Percentiles rank a stretch among this genome's conserved stretches.
These are phyloP conservation scores for Lordiphosa stackelbergi DNA, from an alignment of 1,140 invertebrate species.

Conservation along the genomic window DNA sequence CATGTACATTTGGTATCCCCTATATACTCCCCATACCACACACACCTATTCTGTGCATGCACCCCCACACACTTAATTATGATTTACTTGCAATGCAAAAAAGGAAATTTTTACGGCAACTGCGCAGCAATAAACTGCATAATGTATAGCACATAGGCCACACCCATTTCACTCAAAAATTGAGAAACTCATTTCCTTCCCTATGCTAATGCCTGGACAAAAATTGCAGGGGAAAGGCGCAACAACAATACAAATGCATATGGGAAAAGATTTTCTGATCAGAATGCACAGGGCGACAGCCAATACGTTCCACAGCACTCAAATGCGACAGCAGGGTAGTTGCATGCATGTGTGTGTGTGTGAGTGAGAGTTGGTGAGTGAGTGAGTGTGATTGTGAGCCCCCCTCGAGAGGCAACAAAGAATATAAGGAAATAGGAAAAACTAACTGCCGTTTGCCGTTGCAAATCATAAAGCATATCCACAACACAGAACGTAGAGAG, in stretches of 20 bases:
- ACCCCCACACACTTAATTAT: conserved; percentile 28
- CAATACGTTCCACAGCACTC: conserved; percentile 8
- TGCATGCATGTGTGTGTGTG: conserved; percentile 11
- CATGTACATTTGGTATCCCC: no score
- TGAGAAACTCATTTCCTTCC: conserved; percentile 32
- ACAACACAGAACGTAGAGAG: conserved; percentile 4
- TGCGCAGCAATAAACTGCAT: conserved; percentile 13
- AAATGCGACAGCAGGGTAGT: no score
- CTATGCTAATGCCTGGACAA: conserved; percentile 43
- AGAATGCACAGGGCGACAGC: conserved; percentile 36
- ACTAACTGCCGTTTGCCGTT: conserved; percentile 27
- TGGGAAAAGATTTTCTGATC: conserved; percentile 32
- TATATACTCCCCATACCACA: background rate
- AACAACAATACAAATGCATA: conserved; percentile 22
- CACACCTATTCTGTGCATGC: conserved; percentile 12
- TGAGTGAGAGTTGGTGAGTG: conserved; percentile 12
- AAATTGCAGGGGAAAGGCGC: conserved; percentile 37
- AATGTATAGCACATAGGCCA: conserved; percentile 43
- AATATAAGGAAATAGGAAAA: conserved; percentile 30
- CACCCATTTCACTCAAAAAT: conserved; percentile 43
- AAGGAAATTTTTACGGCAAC: conserved; percentile 10
- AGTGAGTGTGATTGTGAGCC: conserved; percentile 16
- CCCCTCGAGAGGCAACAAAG: conserved; percentile 13
- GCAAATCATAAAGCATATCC: conserved; percentile 41
- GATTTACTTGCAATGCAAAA: conserved; percentile 21